These are phyloP conservation scores for Cantharis nigra DNA, from an alignment of 2,888 invertebrate genomes.

Conservation along the genomic window DNA sequence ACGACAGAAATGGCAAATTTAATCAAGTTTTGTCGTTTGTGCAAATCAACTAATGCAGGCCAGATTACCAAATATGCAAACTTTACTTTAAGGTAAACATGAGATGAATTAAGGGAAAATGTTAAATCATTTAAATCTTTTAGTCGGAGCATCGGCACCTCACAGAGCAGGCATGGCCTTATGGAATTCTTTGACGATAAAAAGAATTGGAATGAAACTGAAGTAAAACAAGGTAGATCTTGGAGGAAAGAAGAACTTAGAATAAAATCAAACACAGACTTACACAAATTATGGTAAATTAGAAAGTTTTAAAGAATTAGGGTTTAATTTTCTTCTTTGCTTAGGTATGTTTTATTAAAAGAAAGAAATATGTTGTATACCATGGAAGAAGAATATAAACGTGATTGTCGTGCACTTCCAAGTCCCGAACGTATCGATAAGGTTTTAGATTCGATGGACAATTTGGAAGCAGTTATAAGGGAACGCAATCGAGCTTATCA, in stretches of 20 bases:
- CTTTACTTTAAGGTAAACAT: not conserved
- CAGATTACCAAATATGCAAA: not conserved
- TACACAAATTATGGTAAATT: conserved; percentile 93
- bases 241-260: conserved; percentile 91
- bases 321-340: conserved; percentile 9
- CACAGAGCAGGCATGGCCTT: conserved; percentile 58
- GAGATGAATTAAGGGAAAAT: not conserved
- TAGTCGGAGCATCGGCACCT: conserved; percentile 44
- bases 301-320: not conserved
- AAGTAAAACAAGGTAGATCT: conserved; percentile 80
- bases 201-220: conserved; percentile 79
- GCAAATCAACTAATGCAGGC: not conserved
- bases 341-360: conserved; percentile 83
- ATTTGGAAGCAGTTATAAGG: conserved; percentile 85
- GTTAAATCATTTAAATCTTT: not conserved
- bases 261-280: conserved; percentile 91
- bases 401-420: conserved; percentile 73
- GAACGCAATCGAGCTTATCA: conserved; percentile 93
- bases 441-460: conserved; percentile 92
- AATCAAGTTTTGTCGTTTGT: not conserved
- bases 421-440: conserved; percentile 93
- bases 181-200: conserved; percentile 90
- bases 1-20: not conserved
- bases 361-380: conserved; percentile 97
- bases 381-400: conserved; percentile 85